These are phyloP conservation scores for Limnephilus marmoratus DNA, from an alignment of 2,888 invertebrate species.

Conservation along the genomic window DNA sequence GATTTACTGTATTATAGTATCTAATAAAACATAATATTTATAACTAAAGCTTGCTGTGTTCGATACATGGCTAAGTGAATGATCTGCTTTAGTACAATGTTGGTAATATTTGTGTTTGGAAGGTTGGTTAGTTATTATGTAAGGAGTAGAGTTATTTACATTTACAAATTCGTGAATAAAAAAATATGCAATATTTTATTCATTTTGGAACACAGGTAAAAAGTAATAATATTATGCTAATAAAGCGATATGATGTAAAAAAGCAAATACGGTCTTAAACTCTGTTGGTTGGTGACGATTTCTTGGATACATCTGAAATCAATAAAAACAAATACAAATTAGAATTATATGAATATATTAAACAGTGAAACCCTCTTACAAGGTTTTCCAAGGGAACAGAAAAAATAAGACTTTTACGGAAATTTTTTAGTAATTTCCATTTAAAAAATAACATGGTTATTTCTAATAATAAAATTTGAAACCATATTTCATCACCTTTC, in stretches of 20 bases:
- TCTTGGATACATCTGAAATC: neutral
- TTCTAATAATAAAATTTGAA: too few species aligned
- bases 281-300: neutral
- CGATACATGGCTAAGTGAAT: neutral
- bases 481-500: too few species aligned
- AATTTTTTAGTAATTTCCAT: too few species aligned
- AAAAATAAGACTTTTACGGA: too few species aligned
- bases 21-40: neutral
- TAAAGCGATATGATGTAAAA: conserved; percentile 14
- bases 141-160: neutral
- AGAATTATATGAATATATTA: neutral
- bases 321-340: neutral
- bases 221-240: conserved; percentile 6
- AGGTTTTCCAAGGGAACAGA: too few species aligned
- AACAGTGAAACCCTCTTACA: neutral
- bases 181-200: conserved; percentile 11
- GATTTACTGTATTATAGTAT: neutral
- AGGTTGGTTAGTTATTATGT: neutral
- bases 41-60: neutral
- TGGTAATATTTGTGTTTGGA: neutral
- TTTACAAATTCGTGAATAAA: neutral
- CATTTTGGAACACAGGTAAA: conserved; percentile 3
- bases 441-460: too few species aligned
- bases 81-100: neutral
- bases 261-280: neutral